Conservation (phyloP, 92 coral and sea anemone species). For the Micromussa lordhowensis region DNA sequence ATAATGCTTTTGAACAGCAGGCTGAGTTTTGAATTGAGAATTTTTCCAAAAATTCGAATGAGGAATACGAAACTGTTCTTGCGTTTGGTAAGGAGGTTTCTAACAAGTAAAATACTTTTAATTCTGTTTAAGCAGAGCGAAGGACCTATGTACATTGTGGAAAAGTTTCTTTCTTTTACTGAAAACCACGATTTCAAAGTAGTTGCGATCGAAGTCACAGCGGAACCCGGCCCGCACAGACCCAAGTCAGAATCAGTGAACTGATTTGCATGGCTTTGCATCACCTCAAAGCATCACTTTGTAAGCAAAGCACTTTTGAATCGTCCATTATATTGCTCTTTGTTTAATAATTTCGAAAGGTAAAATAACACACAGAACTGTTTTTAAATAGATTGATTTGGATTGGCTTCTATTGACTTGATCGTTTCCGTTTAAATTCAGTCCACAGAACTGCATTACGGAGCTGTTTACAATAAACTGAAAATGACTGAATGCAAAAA, state of each 20-base stretch:
- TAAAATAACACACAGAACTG: not conserved
- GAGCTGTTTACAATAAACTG: not conserved
- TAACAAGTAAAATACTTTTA: not conserved
- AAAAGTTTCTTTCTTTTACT: not conserved
- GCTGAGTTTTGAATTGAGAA: not conserved
- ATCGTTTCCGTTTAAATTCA: not conserved
- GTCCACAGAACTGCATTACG: not conserved
- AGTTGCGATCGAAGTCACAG: not conserved
- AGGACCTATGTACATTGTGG: not conserved
- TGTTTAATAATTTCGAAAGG: not conserved
- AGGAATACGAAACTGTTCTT: not conserved
- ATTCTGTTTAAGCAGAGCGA: not conserved
- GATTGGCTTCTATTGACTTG: not conserved
- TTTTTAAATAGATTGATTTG: not conserved
- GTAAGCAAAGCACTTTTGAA: not conserved
- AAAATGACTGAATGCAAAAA: not conserved
- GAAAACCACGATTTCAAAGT: not conserved
- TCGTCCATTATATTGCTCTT: not conserved
- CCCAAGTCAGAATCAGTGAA: no score
- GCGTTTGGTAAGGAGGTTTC: not conserved
- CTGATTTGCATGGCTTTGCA: not conserved
- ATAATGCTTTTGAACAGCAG: not conserved
- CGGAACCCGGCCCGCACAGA: not conserved
- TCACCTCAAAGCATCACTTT: not conserved
- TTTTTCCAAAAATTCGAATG: not conserved